phyloP scores from a whole-genome alignment of 2,113 vertebrate genomes.

The Brachypodius melanocephalos region DNA sequence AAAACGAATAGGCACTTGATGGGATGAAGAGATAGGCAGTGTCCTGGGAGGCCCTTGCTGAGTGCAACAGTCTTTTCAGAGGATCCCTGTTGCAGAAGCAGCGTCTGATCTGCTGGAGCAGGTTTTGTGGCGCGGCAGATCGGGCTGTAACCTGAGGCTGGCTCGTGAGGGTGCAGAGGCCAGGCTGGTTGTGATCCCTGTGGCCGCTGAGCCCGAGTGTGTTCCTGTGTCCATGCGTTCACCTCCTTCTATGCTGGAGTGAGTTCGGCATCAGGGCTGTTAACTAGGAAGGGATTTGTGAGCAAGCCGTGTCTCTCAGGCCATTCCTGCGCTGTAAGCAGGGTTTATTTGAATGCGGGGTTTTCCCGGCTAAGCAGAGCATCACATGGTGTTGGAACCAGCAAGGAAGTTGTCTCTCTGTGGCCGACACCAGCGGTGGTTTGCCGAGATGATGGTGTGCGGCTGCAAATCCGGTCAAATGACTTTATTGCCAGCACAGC shows the following conservation, averaged over 20 bases:
- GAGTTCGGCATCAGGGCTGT: background rate
- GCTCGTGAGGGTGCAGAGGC: background rate
- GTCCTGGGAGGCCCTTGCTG: background rate
- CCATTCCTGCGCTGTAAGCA: background rate
- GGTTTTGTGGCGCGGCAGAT: background rate
- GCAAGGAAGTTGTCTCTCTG: conserved; percentile 47
- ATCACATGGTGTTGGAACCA: conserved; percentile 29
- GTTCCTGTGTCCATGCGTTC: background rate
- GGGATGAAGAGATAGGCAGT: background rate
- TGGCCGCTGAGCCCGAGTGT: background rate
- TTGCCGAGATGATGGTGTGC: background rate
- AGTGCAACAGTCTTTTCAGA: background rate
- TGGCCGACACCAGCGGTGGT: background rate
- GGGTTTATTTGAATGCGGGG: conserved; percentile 1
- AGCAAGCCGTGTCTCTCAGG: background rate
- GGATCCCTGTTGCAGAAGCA: background rate
- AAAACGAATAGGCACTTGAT: background rate
- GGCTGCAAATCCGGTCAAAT: background rate
- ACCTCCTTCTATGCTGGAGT: background rate
- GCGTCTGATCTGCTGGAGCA: background rate
- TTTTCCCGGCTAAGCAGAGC: conserved; percentile 28
- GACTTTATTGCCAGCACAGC: background rate
- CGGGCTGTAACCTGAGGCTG: background rate
- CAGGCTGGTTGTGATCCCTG: background rate
- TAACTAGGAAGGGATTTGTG: background rate